phyloP scores from a whole-genome alignment of 2,113 vertebrate genomes.

The Pagrus major region DNA sequence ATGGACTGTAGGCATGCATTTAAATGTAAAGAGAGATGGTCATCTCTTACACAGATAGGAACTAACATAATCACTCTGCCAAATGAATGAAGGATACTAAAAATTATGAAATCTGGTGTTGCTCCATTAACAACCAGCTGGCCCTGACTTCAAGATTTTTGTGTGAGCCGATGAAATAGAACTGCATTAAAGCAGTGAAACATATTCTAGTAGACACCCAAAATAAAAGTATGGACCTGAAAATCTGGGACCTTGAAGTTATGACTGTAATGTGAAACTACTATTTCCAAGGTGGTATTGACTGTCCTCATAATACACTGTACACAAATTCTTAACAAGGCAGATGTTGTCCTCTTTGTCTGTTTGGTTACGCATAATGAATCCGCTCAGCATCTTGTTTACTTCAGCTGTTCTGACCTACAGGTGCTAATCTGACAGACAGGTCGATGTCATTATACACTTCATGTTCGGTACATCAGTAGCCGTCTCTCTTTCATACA shows the following conservation, averaged over 20 bases:
- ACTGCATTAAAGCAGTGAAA: neutral
- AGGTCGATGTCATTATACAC: no score
- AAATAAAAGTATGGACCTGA: no score
- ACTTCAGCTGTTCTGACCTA: no score
- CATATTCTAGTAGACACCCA: no score
- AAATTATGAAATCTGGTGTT: neutral
- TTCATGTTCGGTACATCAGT: neutral
- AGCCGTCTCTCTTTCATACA: neutral
- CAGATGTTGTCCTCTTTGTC: neutral
- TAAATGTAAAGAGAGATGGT: neutral
- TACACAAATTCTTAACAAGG: neutral
- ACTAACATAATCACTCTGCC: neutral
- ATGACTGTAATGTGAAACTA: neutral
- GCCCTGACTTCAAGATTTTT: neutral
- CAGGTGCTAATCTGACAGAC: no score
- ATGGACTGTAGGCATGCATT: neutral
- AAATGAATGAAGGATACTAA: neutral
- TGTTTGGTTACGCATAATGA: neutral
- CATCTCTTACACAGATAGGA: neutral
- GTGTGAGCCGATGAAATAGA: neutral
- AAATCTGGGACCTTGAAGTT: no score
- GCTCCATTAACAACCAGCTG: neutral
- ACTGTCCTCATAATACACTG: no score
- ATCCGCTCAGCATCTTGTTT: no score
- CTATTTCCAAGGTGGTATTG: neutral